Base-by-base conservation (phyloP, 2,888 invertebrate species). In the Portevinia maculata region DNA sequence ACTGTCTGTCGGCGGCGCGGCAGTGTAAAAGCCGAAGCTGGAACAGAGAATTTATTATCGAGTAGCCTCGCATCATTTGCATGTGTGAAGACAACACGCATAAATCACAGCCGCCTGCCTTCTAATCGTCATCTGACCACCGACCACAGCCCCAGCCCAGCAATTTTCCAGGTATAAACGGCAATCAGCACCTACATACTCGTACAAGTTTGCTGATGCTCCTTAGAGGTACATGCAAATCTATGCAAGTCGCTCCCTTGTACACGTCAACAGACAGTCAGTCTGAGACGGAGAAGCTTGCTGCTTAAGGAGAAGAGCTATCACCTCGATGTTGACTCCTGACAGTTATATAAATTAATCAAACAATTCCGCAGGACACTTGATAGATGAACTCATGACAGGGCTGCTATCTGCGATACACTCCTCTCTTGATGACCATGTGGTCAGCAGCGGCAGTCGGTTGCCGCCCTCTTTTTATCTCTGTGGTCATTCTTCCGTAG, bases 311-410 rank as follows among this genome's bases (percentile, higher is more conserved):
- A 70, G 84, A 71, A 78, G 76, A 85, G 84, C 84, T 81, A 85
- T 81, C 85, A 79, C 81, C 79, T 60, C 32, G 50, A 41, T 73
- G 76, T 70, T 67, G 76, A 78, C 71, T 84, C 78, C 65, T 85
- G 85, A 85, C 85, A 85, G 79, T 84, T 76, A 85, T 83, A 85
- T 85, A 85, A 85, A 85, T 85, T 84, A 85, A 85, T 85, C 85
- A 85, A 84, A 75, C 81, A 78, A 79, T 84, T 78, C 73, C 69
- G 71, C 79, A 79, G 84, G 84, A 85, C 85, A 84, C 73, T 84
- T 85, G 85, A 85, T 85, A 84, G 85, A 85, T 85, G 85, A 85
- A 85, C 85, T 85, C 84, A 76, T 85, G 85, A 85, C 85, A 84
- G 84, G 76, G 73, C 62, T 60, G 71, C 76, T 83, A 84, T 73